Evolutionary conservation across 2,888 invertebrate species (phyloP).

Genomic region (Nebria salina): DNA sequence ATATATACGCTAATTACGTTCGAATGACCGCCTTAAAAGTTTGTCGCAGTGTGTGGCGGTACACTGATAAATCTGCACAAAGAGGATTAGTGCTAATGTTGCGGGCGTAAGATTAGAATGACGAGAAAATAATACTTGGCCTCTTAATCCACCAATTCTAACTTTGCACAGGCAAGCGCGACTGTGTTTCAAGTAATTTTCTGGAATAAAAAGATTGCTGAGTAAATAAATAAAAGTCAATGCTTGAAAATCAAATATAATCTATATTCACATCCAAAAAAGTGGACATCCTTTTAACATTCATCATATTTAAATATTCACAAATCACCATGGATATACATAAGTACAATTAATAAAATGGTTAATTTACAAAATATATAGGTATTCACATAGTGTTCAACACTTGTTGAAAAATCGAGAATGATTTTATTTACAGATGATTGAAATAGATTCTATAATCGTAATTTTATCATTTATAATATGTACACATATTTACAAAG

Average conservation of each 20-base stretch:
- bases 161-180: too few species aligned
- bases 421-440: conserved; percentile 21
- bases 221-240: neutral
- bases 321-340: conserved; percentile 17
- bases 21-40: conserved; percentile 13
- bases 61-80: conserved; percentile 6
- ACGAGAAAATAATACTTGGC: neutral
- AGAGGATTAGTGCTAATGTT: neutral
- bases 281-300: conserved; percentile 28
- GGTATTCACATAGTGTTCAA: conserved; percentile 32
- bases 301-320: conserved; percentile 39
- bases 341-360: neutral
- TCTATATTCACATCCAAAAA: conserved; percentile 39
- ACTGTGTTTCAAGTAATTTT: too few species aligned
- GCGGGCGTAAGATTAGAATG: neutral
- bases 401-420: conserved; percentile 28
- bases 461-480: conserved; percentile 6
- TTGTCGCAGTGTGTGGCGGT: conserved; percentile 3
- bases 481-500: conserved; percentile 23
- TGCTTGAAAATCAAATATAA: conserved; percentile 27
- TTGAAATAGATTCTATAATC: neutral
- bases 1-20: conserved; percentile 5
- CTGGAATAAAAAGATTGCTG: too few species aligned
- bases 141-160: neutral
- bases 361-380: conserved; percentile 41